Base-by-base conservation (phyloP, 2,888 invertebrate species). In the Anarsia innoxiella region DNA sequence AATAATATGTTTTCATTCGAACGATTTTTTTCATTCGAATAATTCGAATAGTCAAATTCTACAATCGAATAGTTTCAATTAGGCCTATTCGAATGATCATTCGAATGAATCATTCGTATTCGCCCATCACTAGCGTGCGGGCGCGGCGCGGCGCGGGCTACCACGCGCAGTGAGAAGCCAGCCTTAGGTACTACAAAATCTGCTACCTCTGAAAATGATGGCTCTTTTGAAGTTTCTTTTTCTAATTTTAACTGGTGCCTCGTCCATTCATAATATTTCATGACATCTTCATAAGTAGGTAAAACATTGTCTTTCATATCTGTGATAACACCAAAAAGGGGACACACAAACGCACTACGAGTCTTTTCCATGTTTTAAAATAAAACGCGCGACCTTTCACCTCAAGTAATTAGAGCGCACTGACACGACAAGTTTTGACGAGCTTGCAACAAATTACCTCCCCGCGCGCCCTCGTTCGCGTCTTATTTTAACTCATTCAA, bases 251-350 rank as follows among this genome's bases (percentile, higher is more conserved):
- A 16, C 12, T 19, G 19, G 23, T 35, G 30, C 33, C 45, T 43
- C 26, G 33, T 42, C 42, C 44, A 47, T 31, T 47, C 42, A 25
- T 44, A 44, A 32, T 31, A 44, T 23, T 46, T 44, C 44, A 46
- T 42, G 12, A 44, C 37, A 39, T 46, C 41, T 46, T 48, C 46
- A 23, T 46, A 48, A 27, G 42, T 41, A 19, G 44, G 44, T 26
- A 46, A 29, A 14, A 44, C 25, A 28, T 45, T 48, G n/a, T 2
- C 33, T 34, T 43, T 48, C 9, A 48, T n/a, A 6, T 45, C 45
- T 31, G 38, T 26, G 12, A 12, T 6, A 19, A 44, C 45, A 33
- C 48, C 48, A 45, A 48, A 42, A 2, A 42, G 11, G 3, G 41
- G 41, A 30, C 41, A 48, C 28, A 44, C 41, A 9, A 14, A 37